These are phyloP conservation scores for Macropus fuliginosus DNA, from an alignment of 2,797 vertebrate genomes.

Conservation along the genomic window DNA sequence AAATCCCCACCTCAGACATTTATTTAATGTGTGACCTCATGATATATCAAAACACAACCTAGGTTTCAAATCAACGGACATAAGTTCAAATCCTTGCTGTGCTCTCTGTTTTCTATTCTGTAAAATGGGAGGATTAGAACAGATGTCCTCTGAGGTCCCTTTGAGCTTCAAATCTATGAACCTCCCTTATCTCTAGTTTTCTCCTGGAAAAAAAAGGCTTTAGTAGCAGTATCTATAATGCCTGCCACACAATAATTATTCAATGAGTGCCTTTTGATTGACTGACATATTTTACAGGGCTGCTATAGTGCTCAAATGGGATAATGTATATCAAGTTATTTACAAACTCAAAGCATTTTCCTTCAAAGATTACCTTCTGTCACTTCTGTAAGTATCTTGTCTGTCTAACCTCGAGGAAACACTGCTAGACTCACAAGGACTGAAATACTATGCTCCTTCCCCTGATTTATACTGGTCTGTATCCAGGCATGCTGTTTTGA, in stretches of 20 bases:
- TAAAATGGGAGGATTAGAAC: not conserved
- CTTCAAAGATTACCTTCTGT: not conserved
- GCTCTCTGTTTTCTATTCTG: conserved; percentile 25
- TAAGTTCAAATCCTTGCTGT: not conserved
- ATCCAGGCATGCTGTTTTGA: not conserved
- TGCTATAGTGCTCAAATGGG: not conserved
- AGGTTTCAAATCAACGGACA: not conserved
- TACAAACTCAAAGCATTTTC: not conserved
- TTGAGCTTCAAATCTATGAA: conserved; percentile 50
- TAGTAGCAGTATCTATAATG: not conserved
- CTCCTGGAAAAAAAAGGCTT: conserved; percentile 62
- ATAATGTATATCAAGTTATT: not conserved
- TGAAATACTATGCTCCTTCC: not conserved
- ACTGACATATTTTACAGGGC: too few species aligned
- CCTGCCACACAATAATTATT: not conserved
- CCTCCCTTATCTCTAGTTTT: not conserved
- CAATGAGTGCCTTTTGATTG: not conserved
- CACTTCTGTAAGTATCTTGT: not conserved
- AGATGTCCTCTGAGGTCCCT: conserved; percentile 22
- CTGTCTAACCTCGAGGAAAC: not conserved
- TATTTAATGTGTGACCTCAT: not conserved
- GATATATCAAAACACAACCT: not conserved
- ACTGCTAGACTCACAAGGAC: not conserved
- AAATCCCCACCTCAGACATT: not conserved
- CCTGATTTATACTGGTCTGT: not conserved